Evolutionary conservation across 2,113 vertebrate genomes (phyloP).

Genomic region (Dolichotis patagonum): DNA sequence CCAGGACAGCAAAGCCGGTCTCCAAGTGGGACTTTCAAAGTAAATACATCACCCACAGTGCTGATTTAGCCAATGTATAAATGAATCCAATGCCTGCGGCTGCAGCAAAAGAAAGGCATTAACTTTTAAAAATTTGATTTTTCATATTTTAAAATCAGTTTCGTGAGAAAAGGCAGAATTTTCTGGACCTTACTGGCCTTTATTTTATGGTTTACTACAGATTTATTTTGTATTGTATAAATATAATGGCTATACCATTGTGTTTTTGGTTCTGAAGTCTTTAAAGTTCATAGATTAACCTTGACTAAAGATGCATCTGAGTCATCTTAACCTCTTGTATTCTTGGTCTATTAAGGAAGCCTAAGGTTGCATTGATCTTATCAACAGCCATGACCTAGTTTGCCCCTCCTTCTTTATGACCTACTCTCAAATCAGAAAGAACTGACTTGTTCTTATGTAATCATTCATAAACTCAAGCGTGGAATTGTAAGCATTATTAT

Average conservation of each 20-base stretch:
- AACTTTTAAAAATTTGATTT: background rate
- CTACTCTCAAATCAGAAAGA: background rate
- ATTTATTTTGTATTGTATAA: background rate
- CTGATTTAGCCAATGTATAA: background rate
- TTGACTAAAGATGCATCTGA: background rate
- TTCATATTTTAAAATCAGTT: background rate
- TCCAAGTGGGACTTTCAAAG: background rate
- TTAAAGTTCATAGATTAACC: background rate
- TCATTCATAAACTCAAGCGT: background rate
- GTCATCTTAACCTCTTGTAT: background rate
- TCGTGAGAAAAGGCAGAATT: background rate
- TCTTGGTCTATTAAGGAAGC: background rate
- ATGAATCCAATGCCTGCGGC: background rate
- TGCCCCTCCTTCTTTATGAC: background rate
- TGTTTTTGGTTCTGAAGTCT: background rate
- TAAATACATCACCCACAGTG: fast-evolving
- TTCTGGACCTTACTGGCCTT: background rate
- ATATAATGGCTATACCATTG: background rate
- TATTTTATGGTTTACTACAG: background rate
- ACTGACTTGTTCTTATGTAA: background rate
- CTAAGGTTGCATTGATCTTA: background rate
- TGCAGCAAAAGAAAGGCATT: background rate
- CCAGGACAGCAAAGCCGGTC: background rate
- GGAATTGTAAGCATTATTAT: background rate
- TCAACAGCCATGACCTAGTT: background rate